Evolutionary conservation across 1,140 invertebrate genomes (phyloP).

Genomic region (Microvelia longipes): DNA sequence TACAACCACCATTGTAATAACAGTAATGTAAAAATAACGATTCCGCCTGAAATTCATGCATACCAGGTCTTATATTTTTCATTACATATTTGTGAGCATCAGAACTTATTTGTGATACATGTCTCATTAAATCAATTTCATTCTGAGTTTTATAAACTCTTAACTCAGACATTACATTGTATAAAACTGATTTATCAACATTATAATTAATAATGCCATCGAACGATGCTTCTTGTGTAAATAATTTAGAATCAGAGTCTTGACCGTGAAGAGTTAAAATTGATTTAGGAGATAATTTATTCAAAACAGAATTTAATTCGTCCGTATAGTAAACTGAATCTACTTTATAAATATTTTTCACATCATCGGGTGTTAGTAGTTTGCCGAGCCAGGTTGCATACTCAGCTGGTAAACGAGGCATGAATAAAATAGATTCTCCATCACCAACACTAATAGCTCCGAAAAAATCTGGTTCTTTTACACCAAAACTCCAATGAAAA

Average conservation of each 20-base stretch:
- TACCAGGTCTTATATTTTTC: constrained; percentile 51
- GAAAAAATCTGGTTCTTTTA: neutral
- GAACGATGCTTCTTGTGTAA: neutral
- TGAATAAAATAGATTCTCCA: neutral
- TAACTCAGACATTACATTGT: no score
- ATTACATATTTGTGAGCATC: constrained; percentile 79
- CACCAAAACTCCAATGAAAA: neutral
- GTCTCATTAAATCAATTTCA: constrained; percentile 81
- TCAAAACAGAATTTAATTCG: neutral
- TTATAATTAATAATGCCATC: neutral
- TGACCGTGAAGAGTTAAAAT: neutral
- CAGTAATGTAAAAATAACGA: constrained; percentile 70
- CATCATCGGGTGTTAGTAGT: neutral
- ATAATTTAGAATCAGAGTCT: neutral
- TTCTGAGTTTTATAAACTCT: constrained; percentile 76
- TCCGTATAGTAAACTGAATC: neutral
- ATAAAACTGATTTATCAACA: no score
- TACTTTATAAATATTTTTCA: neutral
- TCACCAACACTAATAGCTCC: neutral
- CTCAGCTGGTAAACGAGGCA: neutral
- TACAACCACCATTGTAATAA: constrained; percentile 63
- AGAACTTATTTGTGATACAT: constrained; percentile 76
- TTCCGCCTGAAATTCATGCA: constrained; percentile 87
- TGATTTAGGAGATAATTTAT: neutral
- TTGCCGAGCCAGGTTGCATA: neutral